These are phyloP conservation scores for Trichosurus vulpecula DNA, from an alignment of 2,797 vertebrate genomes.

Conservation along the genomic window DNA sequence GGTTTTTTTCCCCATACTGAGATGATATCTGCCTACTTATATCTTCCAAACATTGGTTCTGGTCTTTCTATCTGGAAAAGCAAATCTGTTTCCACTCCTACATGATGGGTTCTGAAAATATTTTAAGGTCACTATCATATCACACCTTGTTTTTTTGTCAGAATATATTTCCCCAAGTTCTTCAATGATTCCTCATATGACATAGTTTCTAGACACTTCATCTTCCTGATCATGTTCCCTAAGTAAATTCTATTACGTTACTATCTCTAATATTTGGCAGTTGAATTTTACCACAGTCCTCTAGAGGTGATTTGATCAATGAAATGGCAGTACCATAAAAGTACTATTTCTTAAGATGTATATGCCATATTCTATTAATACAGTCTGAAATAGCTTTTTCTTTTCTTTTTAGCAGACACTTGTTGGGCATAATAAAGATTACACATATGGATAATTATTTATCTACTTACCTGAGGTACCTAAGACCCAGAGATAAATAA, in stretches of 20 bases:
- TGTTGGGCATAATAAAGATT: not conserved
- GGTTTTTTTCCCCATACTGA: not conserved
- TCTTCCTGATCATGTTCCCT: not conserved
- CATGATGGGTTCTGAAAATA: not conserved
- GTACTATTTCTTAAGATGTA: not conserved
- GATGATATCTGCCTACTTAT: constrained; percentile 6
- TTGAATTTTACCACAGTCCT: not conserved
- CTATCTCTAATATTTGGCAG: not conserved
- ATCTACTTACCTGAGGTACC: not conserved
- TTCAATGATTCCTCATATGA: not conserved
- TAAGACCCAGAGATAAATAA: not conserved
- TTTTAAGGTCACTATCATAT: not conserved
- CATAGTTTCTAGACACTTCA: constrained; percentile 16
- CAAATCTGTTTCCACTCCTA: not conserved
- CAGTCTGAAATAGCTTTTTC: not conserved
- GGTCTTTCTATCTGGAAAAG: not conserved
- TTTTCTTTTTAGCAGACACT: not conserved
- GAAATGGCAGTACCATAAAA: not conserved
- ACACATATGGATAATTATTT: not conserved
- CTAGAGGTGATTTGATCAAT: not conserved
- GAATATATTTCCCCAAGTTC: not conserved
- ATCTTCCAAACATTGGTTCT: not conserved
- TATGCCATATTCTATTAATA: not conserved
- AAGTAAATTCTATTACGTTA: not conserved
- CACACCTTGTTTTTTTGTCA: not conserved